Base-by-base conservation (phyloP, 2,888 invertebrate species). In the Cheilosia pagana region DNA sequence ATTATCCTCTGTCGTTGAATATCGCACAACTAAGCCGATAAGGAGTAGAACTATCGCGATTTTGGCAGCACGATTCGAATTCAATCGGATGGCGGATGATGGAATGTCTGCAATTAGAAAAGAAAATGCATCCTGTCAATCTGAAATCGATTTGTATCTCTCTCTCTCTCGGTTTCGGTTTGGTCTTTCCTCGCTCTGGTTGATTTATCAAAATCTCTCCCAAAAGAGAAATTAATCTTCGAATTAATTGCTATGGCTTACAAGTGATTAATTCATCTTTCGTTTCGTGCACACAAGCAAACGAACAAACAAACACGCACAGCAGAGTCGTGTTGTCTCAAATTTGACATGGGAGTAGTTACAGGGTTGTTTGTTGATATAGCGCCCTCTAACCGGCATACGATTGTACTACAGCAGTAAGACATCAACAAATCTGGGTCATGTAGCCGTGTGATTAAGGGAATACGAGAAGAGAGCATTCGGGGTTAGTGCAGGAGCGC, bases 161-260 rank as follows among this genome's bases (percentile, higher is more conserved):
- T 45, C 1, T 55, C 39, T 3, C 1, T 41, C 23, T 43, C 3
- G 48, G 39, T 52, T 1, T 63, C 6, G 12, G 50, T 57, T 63
- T 2, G 12, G 57, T 50, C 52, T 75, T 63, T 76, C 67, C 76
- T 57, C 62, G 43, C 60, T 76, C 48, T 50, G 52, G 14, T 45
- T 85, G 85, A 81, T 85, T 85, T 85, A 85, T 85, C 85, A 81
- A 81, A 83, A 86, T 86, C 79, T 79, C 88, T 89, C 89, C 89
- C 90, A 88, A 88, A 88, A 89, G 90, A 88, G 83, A 88, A 89
- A 89, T 89, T 89, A 89, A 89, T 89, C 89, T 89, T 87, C 86
- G 89, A 89, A 89, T 89, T 89, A 89, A 89, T 89, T 89, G 90
- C 90, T 59, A 75, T 75, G 85, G 76, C 81, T 81, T 79, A 85